Evolutionary conservation across 2,797 vertebrate genomes (phyloP).

Genomic region (Manis javanica): DNA sequence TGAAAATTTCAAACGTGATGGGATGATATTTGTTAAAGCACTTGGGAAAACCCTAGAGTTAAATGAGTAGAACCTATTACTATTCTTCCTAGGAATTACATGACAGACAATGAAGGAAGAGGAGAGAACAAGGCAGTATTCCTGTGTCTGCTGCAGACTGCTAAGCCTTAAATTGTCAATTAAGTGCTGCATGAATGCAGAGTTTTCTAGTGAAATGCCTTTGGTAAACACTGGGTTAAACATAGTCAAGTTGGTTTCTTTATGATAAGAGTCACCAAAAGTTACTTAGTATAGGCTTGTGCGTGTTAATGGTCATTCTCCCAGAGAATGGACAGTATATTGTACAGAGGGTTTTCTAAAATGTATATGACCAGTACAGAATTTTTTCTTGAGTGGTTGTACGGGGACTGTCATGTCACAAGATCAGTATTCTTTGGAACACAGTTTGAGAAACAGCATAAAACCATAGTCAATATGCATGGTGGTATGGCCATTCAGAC

Average conservation of each 20-base stretch:
- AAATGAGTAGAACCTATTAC: conserved; percentile 53
- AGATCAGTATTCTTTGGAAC: not conserved
- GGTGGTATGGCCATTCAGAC: not conserved
- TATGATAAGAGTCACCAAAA: not conserved
- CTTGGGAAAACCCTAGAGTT: conserved; percentile 24
- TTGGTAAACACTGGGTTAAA: not conserved
- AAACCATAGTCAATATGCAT: not conserved
- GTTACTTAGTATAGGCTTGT: conserved; percentile 8
- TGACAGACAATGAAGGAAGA: not conserved
- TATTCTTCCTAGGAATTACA: conserved; percentile 28
- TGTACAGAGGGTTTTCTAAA: not conserved
- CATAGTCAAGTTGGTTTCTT: conserved; percentile 20
- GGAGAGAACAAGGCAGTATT: not conserved
- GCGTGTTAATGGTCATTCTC: not conserved
- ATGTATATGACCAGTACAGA: not conserved
- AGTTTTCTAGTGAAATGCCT: not conserved
- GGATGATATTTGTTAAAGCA: conserved; percentile 64
- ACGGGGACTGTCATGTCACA: not conserved
- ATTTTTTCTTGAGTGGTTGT: not conserved
- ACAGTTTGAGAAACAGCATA: not conserved
- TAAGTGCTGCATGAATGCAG: not conserved
- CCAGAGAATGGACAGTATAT: not conserved
- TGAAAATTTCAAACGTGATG: conserved; percentile 54
- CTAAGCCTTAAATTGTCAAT: not conserved
- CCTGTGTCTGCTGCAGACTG: not conserved